These are phyloP conservation scores for Sciaenops ocellatus DNA, from an alignment of 2,797 vertebrate species.

Conservation along the genomic window DNA sequence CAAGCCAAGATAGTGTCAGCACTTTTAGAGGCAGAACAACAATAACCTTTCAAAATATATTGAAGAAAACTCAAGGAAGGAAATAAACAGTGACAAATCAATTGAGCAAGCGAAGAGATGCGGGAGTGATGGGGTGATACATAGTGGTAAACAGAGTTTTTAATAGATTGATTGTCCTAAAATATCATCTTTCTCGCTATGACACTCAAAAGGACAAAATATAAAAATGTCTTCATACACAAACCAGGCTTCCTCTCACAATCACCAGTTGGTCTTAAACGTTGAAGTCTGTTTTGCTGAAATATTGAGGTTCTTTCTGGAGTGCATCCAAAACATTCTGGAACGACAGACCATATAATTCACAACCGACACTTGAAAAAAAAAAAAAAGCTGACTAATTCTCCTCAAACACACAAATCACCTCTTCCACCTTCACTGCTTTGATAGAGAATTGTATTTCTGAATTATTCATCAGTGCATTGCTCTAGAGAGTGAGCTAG, in stretches of 20 bases:
- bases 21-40: slow-evolving; percentile 17
- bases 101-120: background rate
- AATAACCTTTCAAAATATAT: slow-evolving; percentile 20
- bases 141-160: slow-evolving; percentile 8
- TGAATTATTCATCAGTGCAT: slow-evolving; percentile 74
- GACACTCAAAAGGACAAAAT: background rate
- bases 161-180: background rate
- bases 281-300: slow-evolving; percentile 30
- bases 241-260: background rate
- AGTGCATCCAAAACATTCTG: slow-evolving; percentile 33
- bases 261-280: background rate
- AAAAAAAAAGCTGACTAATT: slow-evolving; percentile 55
- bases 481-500: slow-evolving; percentile 8
- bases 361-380: slow-evolving; percentile 16
- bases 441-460: slow-evolving; percentile 48
- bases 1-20: slow-evolving; percentile 21
- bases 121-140: background rate
- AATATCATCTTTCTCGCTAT: background rate
- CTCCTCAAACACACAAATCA: slow-evolving; percentile 58
- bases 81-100: background rate
- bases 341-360: slow-evolving; percentile 30
- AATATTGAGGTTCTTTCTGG: slow-evolving; percentile 44
- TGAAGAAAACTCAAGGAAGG: background rate
- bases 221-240: background rate
- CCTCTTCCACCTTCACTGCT: slow-evolving; percentile 54